Base-by-base conservation (phyloP, 2,113 vertebrate genomes). In the Chaenocephalus aceratus region DNA sequence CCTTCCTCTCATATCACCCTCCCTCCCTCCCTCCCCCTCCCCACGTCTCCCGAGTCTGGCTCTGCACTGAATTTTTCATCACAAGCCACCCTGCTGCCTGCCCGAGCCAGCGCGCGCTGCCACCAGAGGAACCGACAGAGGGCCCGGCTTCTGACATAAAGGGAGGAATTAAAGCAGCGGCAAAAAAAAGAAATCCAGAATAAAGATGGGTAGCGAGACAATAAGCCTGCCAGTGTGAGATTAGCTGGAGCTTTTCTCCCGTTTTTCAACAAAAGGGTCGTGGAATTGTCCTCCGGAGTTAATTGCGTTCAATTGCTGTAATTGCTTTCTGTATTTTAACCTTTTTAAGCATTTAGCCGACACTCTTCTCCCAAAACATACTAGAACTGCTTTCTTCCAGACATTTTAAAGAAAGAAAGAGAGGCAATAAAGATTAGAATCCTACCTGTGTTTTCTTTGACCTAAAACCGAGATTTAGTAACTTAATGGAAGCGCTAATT, bases 61-160 rank as follows among this genome's bases (percentile, higher is more conserved):
- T 82, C 78, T 48, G 72, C 85, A 75, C 89, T 94, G 91, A 91
- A 91, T 92, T 89, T 93, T 94, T 93, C 92, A 93, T 94, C 86
- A 88, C 76, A 80, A 85, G 91, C 91, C 90, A 92, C 93, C 93
- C 93, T 92, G 91, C 91, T 90, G 93, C 89, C 90, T 82, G 83
- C 77, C 79, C 64, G 75, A 89, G 91, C 89, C 89, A 90, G 77
- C 87, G 79, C 78, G 65, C 62, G 62, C 78, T 63, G 87, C 83
- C 86, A 85, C 86, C 77, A 45, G 86, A 85, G 90, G 88, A 84
- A 52, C 65, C 65, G 45, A 79, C 84, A 80, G 69, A 82, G 87
- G 82, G 46, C 84, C 76, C 49, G 30, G 73, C 78, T 86, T 65
- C 87, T 85, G 88, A 89, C 85, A 81, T 14, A 48, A 73, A 77